Conservation (phyloP, 2,888 invertebrate genomes). For the Caenorhabditis drosophilae region DNA sequence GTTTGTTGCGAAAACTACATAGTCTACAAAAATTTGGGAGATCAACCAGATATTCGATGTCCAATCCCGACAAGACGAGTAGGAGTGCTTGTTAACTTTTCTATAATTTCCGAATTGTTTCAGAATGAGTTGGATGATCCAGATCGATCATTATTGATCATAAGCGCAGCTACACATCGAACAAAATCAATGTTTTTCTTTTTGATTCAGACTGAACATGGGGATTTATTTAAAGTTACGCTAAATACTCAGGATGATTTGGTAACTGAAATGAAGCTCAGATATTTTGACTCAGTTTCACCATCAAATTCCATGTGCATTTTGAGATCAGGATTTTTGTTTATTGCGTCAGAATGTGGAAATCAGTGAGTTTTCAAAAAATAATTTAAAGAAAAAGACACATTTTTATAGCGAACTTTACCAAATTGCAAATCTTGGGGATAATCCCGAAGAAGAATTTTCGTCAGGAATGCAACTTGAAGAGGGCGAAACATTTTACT, state of each 20-base stretch:
- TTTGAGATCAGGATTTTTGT: constrained; percentile 95
- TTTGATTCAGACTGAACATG: constrained; percentile 97
- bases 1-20: constrained; percentile 99
- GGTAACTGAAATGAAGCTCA: constrained; percentile 94
- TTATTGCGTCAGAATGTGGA: constrained; percentile 97
- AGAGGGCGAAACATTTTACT: constrained; percentile 98
- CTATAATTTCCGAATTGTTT: background rate
- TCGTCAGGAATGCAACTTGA: constrained; percentile 83
- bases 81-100: constrained; percentile 62
- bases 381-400: background rate
- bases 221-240: constrained; percentile 94
- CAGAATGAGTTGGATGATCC: constrained; percentile 97
- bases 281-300: constrained; percentile 99
- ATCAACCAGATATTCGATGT: constrained; percentile 90
- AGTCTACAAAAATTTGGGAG: constrained; percentile 97
- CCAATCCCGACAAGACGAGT: constrained; percentile 91
- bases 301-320: constrained; percentile 96
- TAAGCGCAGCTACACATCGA: constrained; percentile 97
- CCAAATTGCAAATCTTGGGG: constrained; percentile 98
- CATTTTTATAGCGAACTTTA: constrained; percentile 84
- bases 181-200: constrained; percentile 99
- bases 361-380: constrained; percentile 85
- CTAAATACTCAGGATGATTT: constrained; percentile 96
- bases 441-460: constrained; percentile 97
- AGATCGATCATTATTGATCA: constrained; percentile 98